Evolutionary conservation across 2,113 vertebrate genomes (phyloP), one percentile per base, ranked within the genome.

Genomic region (Malurus elegans): DNA sequence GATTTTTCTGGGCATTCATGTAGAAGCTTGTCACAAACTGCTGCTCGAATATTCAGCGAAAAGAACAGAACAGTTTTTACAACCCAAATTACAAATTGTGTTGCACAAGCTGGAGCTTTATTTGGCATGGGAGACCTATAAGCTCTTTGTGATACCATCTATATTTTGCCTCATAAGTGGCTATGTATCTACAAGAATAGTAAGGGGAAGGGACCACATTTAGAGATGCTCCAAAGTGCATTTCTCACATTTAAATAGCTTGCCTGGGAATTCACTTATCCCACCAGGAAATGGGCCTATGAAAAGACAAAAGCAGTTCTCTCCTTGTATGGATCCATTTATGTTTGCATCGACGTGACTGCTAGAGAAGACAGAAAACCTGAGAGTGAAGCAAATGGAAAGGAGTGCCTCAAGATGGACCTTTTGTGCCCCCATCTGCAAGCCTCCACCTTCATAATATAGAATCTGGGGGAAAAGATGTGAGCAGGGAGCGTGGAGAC

Each of bases 301-400:
- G 53, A 42, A 84, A 86, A 70, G 14, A 36, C 2, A 57, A 79
- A 79, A 91, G 34, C 38, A 32, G 47, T 29, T 73, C 15, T 12
- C 25, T 87, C 58, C 47, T 67, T 67, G 29, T 45, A n/a, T 5
- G 6, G 14, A 57, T 44, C 15, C 14, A 36, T 69, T 76, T 73
- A 16, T 28, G 18, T 12, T 28, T 45, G 10, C 65, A 42, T 28
- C 48, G 50, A 45, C 0, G 0, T 10, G 44, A 29, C 47, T 40
- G n/a, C 36, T 48, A 53, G 12, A 13, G 42, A 76, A 34, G 26
- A 21, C 2, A 67, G 44, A 71, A 91, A 82, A 44, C 6, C 40
- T 21, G 21, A 38, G 48, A 69, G n/a, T 15, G 23, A 64, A 50
- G 38, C 8, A 75, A 74, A 48, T 18, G 23, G 8, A 31, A 10